Conservation (phyloP, 2,797 vertebrate species). For the Darevskia nairensis region DNA sequence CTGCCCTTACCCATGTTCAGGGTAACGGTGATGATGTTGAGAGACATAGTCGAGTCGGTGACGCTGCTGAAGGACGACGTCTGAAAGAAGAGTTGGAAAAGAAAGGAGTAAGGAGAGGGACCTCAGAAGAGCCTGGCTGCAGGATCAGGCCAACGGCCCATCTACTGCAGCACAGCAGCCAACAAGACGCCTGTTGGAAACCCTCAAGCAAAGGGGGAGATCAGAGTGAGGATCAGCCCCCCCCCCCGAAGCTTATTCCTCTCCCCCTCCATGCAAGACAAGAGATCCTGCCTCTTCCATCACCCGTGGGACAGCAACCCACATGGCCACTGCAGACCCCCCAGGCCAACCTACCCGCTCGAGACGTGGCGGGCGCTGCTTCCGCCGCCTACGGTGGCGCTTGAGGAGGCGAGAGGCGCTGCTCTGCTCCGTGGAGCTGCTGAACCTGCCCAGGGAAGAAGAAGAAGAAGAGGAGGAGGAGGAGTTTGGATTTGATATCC, state of each 20-base stretch:
- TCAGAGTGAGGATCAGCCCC: conserved; percentile 30
- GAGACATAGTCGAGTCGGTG: conserved; percentile 93
- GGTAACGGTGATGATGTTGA: conserved; percentile 95
- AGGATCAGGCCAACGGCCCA: no score
- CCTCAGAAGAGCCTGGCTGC: no score
- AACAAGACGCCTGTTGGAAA: no score
- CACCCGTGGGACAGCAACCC: neutral
- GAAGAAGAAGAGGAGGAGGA: no score
- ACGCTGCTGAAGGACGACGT: conserved; percentile 94
- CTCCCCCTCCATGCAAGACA: accelerated
- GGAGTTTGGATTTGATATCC: no score
- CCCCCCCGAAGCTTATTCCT: accelerated
- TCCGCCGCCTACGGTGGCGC: conserved; percentile 89
- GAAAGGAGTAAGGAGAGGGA: neutral
- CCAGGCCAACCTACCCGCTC: conserved; percentile 81
- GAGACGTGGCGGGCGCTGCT: conserved; percentile 90
- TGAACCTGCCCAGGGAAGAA: conserved; percentile 81
- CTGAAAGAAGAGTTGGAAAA: conserved; percentile 67
- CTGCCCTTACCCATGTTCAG: conserved; percentile 90
- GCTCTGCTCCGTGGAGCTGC: conserved; percentile 93
- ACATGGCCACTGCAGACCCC: neutral
- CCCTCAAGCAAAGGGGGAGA: no score
- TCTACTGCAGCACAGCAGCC: no score
- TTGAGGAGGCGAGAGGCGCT: conserved; percentile 90
- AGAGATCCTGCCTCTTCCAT: accelerated